Evolutionary conservation across 92 coral and sea anemone genomes (phyloP).

Genomic region (Pocillopora meandrina): DNA sequence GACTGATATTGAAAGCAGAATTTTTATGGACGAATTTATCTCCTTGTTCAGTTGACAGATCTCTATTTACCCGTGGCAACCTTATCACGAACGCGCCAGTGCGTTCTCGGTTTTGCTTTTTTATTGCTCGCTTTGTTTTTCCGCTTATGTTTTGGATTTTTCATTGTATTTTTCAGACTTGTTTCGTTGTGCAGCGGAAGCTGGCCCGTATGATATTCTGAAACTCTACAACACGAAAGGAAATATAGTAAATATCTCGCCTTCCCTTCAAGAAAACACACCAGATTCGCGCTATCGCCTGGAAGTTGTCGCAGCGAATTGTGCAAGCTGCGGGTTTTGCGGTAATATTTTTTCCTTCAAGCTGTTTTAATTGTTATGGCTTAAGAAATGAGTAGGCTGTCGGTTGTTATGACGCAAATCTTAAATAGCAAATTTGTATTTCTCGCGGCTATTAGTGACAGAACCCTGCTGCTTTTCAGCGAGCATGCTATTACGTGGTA

Average conservation of each 20-base stretch:
- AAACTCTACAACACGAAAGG: conserved; percentile 86
- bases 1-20: not conserved
- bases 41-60: not conserved
- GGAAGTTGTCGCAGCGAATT: conserved; percentile 86
- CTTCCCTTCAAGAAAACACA: conserved; percentile 70
- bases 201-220: conserved; percentile 82
- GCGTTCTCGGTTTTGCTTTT: not conserved
- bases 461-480: conserved; percentile 3
- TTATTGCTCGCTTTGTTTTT: not conserved
- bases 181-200: conserved; percentile 90
- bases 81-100: not conserved
- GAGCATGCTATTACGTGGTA: not conserved
- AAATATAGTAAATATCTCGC: conserved; percentile 80
- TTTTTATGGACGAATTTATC: not conserved
- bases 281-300: conserved; percentile 78
- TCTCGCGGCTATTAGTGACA: not conserved
- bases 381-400: not conserved
- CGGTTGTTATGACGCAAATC: conserved; percentile 13
- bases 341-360: conserved; percentile 51
- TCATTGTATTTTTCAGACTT: conserved; percentile 54
- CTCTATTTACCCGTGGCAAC: not conserved
- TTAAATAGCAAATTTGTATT: not conserved
- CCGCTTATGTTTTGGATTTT: not conserved
- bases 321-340: conserved; percentile 80
- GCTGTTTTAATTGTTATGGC: conserved; percentile 17